Base-by-base conservation (phyloP, 2,797 vertebrate species). In the Crenuchus spilurus region DNA sequence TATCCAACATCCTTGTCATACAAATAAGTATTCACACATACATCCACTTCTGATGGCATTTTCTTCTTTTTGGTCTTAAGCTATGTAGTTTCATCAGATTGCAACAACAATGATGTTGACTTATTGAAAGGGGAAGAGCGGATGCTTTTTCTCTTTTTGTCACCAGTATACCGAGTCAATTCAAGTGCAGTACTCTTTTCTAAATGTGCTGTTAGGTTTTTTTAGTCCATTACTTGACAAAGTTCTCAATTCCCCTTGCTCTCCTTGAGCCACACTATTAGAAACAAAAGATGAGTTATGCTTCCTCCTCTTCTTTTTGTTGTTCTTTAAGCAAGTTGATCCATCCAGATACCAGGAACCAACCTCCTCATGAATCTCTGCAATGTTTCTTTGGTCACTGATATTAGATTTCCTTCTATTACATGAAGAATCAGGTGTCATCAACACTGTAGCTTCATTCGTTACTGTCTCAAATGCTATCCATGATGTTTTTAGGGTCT, bases 51-150 rank as follows among this genome's bases (percentile, higher is more conserved):
- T 18, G 3, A 14, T 30, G 1, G 1, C 54, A 14, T 46, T 30
- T 69, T 76, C 37, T 80, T 72, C 49, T 64, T 78, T 31, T 65
- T 73, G 63, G 31, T 69, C 22, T 77, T 55, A 2, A 7, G 31
- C 5, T 18, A 11, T 20, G 33, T 11, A 1, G 20, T 22, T 65
- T 54, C 42, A 6, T 55, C 64, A 13, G 37, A 44, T 30, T 58
- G 64, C 18, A 44, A 16, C 13, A 33, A 14, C 13, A 20, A 20
- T 11, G n/a, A 39, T 41, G 69, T 16, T 39, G 65, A 52, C 39
- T 3, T 1, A 0, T 39, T 55, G n/a, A 24, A 35, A 33, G 37
- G 2, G 18, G 30, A 35, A 11, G 31, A 4, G 9, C 22, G 10
- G 13, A 0, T 48, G 14, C 63, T 52, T 18, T 26, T 31, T 1